These are phyloP conservation scores for Colossoma macropomum DNA, from an alignment of 2,113 vertebrate species.

Conservation along the genomic window DNA sequence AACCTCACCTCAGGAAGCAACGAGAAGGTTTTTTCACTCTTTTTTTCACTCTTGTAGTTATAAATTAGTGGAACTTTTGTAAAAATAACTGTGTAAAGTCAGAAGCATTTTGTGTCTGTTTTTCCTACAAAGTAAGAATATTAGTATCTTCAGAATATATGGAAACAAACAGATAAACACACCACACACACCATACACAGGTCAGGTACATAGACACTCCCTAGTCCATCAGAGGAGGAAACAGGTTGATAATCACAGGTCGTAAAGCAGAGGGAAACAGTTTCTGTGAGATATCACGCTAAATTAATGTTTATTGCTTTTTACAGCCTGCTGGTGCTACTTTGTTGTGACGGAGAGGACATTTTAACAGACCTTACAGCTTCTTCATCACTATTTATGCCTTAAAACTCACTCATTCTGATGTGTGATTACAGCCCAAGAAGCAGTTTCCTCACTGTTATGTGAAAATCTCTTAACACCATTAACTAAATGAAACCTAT, in stretches of 20 bases:
- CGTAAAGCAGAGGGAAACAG: constrained; percentile 14
- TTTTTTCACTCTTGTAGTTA: too few relatives aligned
- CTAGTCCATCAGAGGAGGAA: constrained; percentile 1
- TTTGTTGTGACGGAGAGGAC: not conserved
- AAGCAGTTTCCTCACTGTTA: not conserved
- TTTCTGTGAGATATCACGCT: constrained; percentile 54
- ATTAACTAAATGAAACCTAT: not conserved
- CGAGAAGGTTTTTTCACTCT: too few relatives aligned
- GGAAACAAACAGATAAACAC: too few relatives aligned
- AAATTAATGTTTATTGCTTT: constrained; percentile 67
- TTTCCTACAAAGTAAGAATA: too few relatives aligned
- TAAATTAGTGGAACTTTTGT: too few relatives aligned
- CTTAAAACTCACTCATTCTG: not conserved
- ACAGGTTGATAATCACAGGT: constrained; percentile 49
- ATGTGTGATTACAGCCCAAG: constrained; percentile 3
- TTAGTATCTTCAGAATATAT: too few relatives aligned
- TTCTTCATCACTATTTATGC: not conserved
- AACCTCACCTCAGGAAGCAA: too few relatives aligned
- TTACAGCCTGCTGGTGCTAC: not conserved
- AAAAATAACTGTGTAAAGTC: too few relatives aligned
- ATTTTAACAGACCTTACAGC: constrained; percentile 32
- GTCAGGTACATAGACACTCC: too few relatives aligned
- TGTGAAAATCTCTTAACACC: not conserved
- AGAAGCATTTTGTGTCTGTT: too few relatives aligned
- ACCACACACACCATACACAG: too few relatives aligned